phyloP scores from a whole-genome alignment of 2,113 vertebrate genomes.

The Ageneiosus marmoratus region DNA sequence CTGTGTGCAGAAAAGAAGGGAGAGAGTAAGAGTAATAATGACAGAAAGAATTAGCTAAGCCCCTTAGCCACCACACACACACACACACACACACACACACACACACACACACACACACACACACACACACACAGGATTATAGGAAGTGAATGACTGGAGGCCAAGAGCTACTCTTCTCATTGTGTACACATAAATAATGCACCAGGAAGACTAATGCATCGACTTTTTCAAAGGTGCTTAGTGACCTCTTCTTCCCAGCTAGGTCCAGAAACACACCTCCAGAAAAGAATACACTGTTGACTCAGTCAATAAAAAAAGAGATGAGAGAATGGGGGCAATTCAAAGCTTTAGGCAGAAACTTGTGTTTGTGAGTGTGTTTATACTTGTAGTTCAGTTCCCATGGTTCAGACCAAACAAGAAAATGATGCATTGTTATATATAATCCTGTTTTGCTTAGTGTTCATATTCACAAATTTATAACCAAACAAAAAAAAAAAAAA shows the following conservation, averaged over 20 bases:
- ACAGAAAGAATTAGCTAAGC: constrained; percentile 19
- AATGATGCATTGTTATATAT: no score
- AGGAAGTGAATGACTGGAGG: constrained; percentile 30
- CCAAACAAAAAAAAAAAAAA: no score
- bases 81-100: constrained; percentile 7
- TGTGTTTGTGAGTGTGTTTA: no score
- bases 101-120: not conserved
- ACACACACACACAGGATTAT: constrained; percentile 29
- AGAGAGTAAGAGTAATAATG: constrained; percentile 5
- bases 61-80: constrained; percentile 10
- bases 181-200: constrained; percentile 57
- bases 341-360: not conserved
- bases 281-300: constrained; percentile 23
- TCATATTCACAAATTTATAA: no score
- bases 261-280: constrained; percentile 14
- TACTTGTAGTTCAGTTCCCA: no score
- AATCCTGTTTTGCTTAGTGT: no score
- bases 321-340: not conserved
- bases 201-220: constrained; percentile 41
- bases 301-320: constrained; percentile 17
- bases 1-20: not conserved
- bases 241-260: not conserved
- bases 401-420: no score
- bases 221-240: constrained; percentile 45
- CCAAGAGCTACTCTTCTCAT: constrained; percentile 36